These are phyloP conservation scores for Triplophysa yarkandensis DNA, from an alignment of 2,797 vertebrate genomes.

Conservation along the genomic window DNA sequence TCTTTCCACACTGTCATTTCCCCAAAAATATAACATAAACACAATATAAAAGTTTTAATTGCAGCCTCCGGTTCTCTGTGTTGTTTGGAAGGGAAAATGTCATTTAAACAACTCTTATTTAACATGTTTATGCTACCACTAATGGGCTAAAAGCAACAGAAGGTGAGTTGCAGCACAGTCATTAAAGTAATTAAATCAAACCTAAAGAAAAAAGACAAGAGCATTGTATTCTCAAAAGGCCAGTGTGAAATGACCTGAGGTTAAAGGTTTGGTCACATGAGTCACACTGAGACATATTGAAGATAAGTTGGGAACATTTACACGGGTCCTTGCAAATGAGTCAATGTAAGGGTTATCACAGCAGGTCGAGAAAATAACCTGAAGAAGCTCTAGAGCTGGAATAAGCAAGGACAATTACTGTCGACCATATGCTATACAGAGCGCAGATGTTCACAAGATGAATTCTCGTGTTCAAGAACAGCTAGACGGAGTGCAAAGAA, in stretches of 20 bases:
- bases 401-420: neutral
- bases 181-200: too few relatives aligned
- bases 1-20: too few relatives aligned
- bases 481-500: neutral
- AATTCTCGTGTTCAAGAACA: neutral
- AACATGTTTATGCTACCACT: too few relatives aligned
- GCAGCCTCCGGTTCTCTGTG: too few relatives aligned
- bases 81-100: too few relatives aligned
- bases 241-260: neutral
- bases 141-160: too few relatives aligned
- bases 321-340: slow-evolving; percentile 11
- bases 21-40: too few relatives aligned
- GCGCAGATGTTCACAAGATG: neutral
- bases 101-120: too few relatives aligned
- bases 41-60: too few relatives aligned
- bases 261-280: slow-evolving; percentile 19
- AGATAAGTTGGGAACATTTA: slow-evolving; percentile 5
- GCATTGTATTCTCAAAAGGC: neutral
- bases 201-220: too few relatives aligned
- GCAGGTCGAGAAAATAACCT: slow-evolving; percentile 4
- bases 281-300: slow-evolving; percentile 8
- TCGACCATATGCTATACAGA: neutral
- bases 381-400: neutral
- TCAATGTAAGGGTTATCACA: neutral
- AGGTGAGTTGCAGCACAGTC: too few relatives aligned